Base-by-base conservation (phyloP, 92 coral and sea anemone species). In the Palythoa caribaeorum region DNA sequence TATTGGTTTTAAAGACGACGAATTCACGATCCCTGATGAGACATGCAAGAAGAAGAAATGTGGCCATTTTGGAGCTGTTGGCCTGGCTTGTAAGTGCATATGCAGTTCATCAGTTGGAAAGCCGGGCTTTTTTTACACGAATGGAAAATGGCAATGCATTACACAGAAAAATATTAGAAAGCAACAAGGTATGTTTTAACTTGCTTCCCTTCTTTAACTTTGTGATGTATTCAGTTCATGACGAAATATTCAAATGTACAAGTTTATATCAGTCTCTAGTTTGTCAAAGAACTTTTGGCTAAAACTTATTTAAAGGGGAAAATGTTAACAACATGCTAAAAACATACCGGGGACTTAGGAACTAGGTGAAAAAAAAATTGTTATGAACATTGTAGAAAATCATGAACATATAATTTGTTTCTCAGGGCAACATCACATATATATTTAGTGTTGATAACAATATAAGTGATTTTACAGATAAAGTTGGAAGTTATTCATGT, bases 1-100 rank as follows among this genome's bases (percentile, higher is more conserved):
- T 38, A 70, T 70, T 70, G 75, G 75, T 2, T 70, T 70, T 38
- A 70, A 70, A 38, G 75, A 70, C 12, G 75, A 70, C 47, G 28
- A 70, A 13, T 70, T 70, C n/a, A 36, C 47, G 10, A 70, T 70
- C 12, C 48, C 75, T 70, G 9, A 6, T 1, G 15, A 28, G 10
- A 70, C 78, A 73, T 73, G 78, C 38, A 6, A 73, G 53, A 15
- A 15, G 6, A 73, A 21, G 16, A 73, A 73, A 9, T 36, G 78
- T 2, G 36, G 13, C 4, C 14, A 73, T 40, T 63, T 17, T 10
- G 21, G 8, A 10, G 70, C 70, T 17, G 17, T 35, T n/a, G n/a
- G n/a, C n/a, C n/a, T n/a, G n/a, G n/a, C n/a, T 2, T 73, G 54
- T 14, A 40, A 73, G 15, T 73, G 78, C 50, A 2, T 40, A 15